Evolutionary conservation across 2,888 invertebrate genomes (phyloP).

Genomic region (Cartodere bifasciata): DNA sequence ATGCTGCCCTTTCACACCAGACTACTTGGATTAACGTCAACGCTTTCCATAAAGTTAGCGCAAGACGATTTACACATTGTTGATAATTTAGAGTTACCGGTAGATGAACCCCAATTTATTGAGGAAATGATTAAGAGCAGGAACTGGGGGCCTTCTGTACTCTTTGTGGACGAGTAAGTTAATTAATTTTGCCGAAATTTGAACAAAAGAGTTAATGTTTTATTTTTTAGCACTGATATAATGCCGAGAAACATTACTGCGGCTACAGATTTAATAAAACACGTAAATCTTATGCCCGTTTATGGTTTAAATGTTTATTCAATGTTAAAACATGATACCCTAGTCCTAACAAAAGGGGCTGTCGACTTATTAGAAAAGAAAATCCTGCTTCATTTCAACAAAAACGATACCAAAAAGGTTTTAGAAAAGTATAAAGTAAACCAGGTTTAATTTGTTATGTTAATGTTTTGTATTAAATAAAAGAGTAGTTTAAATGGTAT

Average conservation of each 20-base stretch:
- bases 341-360: slow-evolving; percentile 76
- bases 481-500: too few relatives aligned
- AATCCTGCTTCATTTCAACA: slow-evolving; percentile 55
- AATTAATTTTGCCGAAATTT: too few relatives aligned
- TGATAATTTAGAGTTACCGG: slow-evolving; percentile 72
- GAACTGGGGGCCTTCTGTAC: slow-evolving; percentile 92
- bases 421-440: slow-evolving; percentile 43
- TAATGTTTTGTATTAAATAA: too few relatives aligned
- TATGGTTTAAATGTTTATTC: slow-evolving; percentile 94
- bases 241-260: slow-evolving; percentile 80
- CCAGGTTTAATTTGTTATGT: slow-evolving; percentile 46
- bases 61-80: slow-evolving; percentile 94
- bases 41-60: slow-evolving; percentile 81
- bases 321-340: slow-evolving; percentile 91
- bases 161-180: slow-evolving; percentile 86
- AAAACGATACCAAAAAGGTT: slow-evolving; percentile 38
- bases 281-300: slow-evolving; percentile 88
- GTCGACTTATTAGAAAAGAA: slow-evolving; percentile 74
- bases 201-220: too few relatives aligned
- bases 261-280: slow-evolving; percentile 65
- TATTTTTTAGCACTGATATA: slow-evolving; percentile 58
- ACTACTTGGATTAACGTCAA: slow-evolving; percentile 67
- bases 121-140: slow-evolving; percentile 68
- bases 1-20: slow-evolving; percentile 77
- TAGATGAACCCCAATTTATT: slow-evolving; percentile 65